phyloP scores from a whole-genome alignment of 2,113 vertebrate genomes.

The Puntigrus tetrazona region DNA sequence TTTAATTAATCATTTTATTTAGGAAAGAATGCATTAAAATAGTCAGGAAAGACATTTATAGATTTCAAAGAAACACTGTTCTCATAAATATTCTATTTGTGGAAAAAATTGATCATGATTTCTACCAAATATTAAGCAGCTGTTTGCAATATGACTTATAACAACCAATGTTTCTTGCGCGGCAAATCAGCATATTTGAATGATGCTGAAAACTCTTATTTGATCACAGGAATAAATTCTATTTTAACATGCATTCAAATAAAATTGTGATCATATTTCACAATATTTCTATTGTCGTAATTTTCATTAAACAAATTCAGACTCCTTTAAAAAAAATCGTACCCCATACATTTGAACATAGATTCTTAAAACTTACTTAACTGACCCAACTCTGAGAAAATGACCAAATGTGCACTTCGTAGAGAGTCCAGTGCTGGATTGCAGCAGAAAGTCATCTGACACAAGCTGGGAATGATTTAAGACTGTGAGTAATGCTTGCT shows the following conservation, averaged over 20 bases:
- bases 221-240: neutral
- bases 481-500: constrained; percentile 32
- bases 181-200: neutral
- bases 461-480: constrained; percentile 21
- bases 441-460: neutral
- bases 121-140: neutral
- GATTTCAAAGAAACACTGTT: neutral
- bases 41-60: neutral
- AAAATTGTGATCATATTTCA: neutral
- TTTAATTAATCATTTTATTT: neutral
- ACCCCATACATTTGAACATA: neutral
- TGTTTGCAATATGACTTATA: neutral
- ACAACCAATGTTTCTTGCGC: neutral
- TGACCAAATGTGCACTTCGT: neutral
- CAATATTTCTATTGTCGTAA: neutral
- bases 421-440: neutral
- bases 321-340: neutral
- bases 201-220: neutral
- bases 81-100: neutral
- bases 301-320: neutral
- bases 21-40: neutral
- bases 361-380: neutral
- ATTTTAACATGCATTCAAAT: neutral
- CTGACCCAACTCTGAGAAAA: neutral
- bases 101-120: neutral